Conservation (phyloP, 2,888 invertebrate genomes). For the Torymus tubicola region DNA sequence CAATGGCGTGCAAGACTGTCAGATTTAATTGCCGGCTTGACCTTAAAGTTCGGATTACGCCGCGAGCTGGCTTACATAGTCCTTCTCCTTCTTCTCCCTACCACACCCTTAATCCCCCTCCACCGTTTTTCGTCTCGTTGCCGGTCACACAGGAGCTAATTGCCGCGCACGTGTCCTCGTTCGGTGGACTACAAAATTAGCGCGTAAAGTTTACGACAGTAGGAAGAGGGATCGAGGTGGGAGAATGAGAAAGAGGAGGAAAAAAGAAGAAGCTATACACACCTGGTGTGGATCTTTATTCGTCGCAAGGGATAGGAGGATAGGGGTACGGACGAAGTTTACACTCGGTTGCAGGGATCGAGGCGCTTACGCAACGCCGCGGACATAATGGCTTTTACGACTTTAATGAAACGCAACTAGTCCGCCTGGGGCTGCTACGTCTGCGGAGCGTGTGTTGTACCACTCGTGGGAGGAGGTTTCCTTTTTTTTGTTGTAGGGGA, state of each 20-base stretch:
- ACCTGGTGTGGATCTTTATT: slow-evolving; percentile 7
- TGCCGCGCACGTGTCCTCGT: slow-evolving; percentile 21
- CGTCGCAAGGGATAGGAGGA: neutral
- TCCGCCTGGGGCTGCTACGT: neutral
- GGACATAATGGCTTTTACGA: slow-evolving; percentile 39
- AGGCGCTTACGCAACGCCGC: slow-evolving; percentile 7
- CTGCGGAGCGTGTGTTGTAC: no score
- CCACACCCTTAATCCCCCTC: neutral
- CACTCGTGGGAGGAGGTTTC: no score
- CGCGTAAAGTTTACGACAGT: slow-evolving; percentile 46
- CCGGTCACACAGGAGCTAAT: slow-evolving; percentile 2
- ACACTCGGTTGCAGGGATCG: neutral
- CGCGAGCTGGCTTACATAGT: neutral
- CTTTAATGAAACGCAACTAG: slow-evolving; percentile 35
- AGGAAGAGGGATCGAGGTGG: neutral
- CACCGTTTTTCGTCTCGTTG: slow-evolving; percentile 1
- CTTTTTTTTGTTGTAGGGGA: no score
- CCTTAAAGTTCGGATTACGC: slow-evolving; percentile 47
- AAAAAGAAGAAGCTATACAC: neutral
- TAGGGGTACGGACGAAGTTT: slow-evolving; percentile 13
- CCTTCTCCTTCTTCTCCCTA: neutral
- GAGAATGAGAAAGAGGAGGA: neutral
- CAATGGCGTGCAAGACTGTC: slow-evolving; percentile 26
- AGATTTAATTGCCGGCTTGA: slow-evolving; percentile 49
- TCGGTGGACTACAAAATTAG: slow-evolving; percentile 34